Evolutionary conservation across 1,140 invertebrate genomes (phyloP), one percentile per base, ranked within the genome.

Genomic region (Zaprionus capensis): DNA sequence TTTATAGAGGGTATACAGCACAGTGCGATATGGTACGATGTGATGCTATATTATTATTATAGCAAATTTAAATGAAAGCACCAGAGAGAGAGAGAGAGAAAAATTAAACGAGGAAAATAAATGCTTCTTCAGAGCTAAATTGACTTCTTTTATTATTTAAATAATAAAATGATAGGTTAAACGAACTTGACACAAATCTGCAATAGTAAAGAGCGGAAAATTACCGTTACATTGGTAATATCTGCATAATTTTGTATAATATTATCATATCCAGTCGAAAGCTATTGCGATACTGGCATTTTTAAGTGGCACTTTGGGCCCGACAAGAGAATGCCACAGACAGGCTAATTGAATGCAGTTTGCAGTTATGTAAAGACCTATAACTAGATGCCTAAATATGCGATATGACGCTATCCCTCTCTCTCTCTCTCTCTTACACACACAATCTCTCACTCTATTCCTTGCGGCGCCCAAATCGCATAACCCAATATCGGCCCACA

Each of bases 351-450:
- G 57, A 71, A 58, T 70, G 44, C 67, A 66, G 58, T 69, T 70
- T 62, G 71, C 71, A 64, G 82, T 83, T 78, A 80, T 80, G 69
- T 75, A 83, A 78, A 88, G 70, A 64, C 84, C 81, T 64, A 71
- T 81, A 88, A 88, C 83, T 74, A 87, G 77, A 74, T 87, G 83
- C 80, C 77, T 63, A 73, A 86, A 86, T 88, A 78, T 88, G 80
- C 83, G 15, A 73, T 80, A 22, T 17, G n/a, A 5, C 22, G 14
- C 63, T 20, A 7, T 51, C 20, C 6, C 11, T 9, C 20, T 51
- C 46, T 24, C 46, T 7, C 20, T 12, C 46, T 12, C 11, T 51
- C 20, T n/a, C 22, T 20, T 62, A 5, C n/a, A 15, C 0, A 7
- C 41, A 20, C 46, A n/a, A n/a, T 49, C 46, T 51, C 46, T 14